Conservation (phyloP, 2,888 invertebrate species). For the Apamea sordens region DNA sequence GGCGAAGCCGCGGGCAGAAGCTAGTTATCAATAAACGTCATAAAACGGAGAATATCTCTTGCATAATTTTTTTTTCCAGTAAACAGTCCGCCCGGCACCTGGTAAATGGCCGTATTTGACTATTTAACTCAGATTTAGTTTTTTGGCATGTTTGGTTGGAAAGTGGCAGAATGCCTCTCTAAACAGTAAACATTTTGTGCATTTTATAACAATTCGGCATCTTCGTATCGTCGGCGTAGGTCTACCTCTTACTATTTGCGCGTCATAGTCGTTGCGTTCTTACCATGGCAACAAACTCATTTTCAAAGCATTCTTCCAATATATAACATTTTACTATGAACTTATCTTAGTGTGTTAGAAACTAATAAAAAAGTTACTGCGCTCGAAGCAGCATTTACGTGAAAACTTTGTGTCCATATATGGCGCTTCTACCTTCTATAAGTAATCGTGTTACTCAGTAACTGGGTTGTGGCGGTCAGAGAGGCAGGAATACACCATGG, state of each 20-base stretch:
- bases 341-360: neutral
- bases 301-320: conserved; percentile 6
- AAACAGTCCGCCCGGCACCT: neutral
- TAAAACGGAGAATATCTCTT: too few relatives aligned
- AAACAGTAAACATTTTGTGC: neutral
- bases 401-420: neutral
- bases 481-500: neutral
- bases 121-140: neutral
- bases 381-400: neutral
- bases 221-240: neutral
- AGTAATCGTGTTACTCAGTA: neutral
- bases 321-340: neutral
- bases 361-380: neutral
- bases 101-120: neutral
- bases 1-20: too few relatives aligned
- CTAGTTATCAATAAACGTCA: too few relatives aligned
- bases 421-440: too few relatives aligned
- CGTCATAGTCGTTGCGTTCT: conserved; percentile 16
- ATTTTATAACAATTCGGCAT: neutral
- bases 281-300: neutral
- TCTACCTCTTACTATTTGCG: neutral
- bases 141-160: neutral
- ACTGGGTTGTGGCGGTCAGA: neutral
- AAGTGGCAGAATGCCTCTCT: neutral
- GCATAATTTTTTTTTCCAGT: too few relatives aligned